These are phyloP conservation scores for Apis dorsata DNA, from an alignment of 1,140 invertebrate genomes.

Conservation along the genomic window DNA sequence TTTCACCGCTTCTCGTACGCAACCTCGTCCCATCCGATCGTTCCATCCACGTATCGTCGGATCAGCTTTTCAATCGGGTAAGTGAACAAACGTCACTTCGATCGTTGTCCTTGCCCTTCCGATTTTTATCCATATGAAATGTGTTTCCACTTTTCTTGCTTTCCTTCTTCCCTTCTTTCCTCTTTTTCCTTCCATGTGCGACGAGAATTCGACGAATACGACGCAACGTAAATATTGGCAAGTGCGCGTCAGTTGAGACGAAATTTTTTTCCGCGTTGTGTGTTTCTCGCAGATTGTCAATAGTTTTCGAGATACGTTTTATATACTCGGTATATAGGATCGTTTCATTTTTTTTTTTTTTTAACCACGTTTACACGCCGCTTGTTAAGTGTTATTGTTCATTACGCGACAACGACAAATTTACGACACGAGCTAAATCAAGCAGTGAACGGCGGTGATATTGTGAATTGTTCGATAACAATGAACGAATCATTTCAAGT, in stretches of 20 bases:
- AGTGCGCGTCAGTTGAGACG: neutral
- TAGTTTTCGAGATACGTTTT: neutral
- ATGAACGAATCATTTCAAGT: no score
- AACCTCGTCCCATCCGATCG: neutral
- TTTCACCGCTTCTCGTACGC: constrained; percentile 10
- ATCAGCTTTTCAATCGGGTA: constrained; percentile 48
- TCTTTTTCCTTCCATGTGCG: neutral
- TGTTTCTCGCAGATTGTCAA: neutral
- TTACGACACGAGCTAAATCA: neutral
- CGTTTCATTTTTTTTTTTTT: no score
- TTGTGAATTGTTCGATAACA: neutral
- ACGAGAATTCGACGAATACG: no score
- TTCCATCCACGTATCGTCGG: neutral
- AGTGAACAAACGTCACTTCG: constrained; percentile 8
- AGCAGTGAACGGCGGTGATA: neutral
- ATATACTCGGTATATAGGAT: no score
- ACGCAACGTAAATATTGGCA: neutral
- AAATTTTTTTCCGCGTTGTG: neutral
- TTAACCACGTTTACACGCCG: no score
- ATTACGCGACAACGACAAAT: neutral
- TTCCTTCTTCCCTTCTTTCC: no score
- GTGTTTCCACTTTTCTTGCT: neutral
- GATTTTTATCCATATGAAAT: neutral
- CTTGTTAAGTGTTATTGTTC: neutral
- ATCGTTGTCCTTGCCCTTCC: no score